These are phyloP conservation scores for Actinia tenebrosa DNA, from an alignment of 64 coral and sea anemone genomes.

Conservation along the genomic window DNA sequence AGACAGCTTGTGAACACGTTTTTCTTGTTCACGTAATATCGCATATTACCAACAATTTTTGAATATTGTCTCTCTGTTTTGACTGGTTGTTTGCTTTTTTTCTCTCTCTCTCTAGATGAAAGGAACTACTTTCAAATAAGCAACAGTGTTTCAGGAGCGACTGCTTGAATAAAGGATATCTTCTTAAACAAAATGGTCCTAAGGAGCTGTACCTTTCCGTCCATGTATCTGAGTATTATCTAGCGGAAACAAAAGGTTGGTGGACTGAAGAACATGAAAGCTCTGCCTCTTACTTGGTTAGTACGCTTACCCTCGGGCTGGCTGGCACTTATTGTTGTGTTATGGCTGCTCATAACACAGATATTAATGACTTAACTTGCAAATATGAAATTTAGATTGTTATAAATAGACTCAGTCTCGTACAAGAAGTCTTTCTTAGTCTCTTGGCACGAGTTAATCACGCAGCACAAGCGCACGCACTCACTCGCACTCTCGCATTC, in stretches of 20 bases:
- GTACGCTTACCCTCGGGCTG: neutral
- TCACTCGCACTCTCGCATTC: neutral
- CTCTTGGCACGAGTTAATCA: neutral
- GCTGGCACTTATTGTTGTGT: neutral
- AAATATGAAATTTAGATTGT: constrained; percentile 6
- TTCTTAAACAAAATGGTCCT: too few relatives aligned
- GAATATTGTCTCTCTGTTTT: neutral
- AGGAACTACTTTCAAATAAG: constrained; percentile 8
- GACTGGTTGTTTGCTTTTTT: neutral
- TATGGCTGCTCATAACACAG: neutral
- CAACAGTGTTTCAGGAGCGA: neutral
- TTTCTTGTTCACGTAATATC: too few relatives aligned
- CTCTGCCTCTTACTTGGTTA: neutral
- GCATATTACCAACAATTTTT: too few relatives aligned
- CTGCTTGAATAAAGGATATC: neutral
- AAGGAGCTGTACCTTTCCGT: too few relatives aligned
- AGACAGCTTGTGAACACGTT: too few relatives aligned
- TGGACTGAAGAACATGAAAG: neutral
- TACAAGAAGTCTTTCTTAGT: neutral
- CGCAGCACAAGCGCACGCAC: neutral
- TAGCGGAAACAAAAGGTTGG: neutral
- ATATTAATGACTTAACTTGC: neutral
- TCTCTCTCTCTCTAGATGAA: neutral
- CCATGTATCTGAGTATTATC: too few relatives aligned
- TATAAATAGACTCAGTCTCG: constrained; percentile 3